Percentiles rank a stretch among this genome's conserved stretches.
phyloP scores from a whole-genome alignment of 2,113 vertebrate genomes.

The Elachura formosa region DNA sequence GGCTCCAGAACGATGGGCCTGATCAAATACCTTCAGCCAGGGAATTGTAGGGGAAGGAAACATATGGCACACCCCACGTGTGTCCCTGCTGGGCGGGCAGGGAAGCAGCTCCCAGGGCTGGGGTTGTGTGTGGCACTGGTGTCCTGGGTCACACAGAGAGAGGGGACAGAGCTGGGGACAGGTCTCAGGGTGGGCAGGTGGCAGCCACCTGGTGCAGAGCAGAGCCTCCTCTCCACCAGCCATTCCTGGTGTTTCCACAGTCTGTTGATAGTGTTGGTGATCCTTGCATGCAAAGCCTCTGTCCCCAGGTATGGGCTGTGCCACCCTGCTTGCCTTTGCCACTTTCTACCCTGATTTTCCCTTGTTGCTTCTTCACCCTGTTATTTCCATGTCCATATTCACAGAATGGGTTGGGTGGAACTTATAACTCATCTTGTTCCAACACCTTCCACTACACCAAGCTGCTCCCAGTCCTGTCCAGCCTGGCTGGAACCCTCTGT shows the following conservation, averaged over 20 bases:
- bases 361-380: not conserved
- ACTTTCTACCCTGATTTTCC: not conserved
- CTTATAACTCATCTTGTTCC: not conserved
- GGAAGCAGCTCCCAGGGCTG: not conserved
- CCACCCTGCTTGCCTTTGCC: not conserved
- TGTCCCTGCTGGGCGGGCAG: not conserved
- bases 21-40: slow-evolving; percentile 24
- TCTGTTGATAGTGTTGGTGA: not conserved
- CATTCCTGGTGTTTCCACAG: not conserved
- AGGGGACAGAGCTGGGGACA: not conserved
- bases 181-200: accelerated
- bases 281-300: not conserved
- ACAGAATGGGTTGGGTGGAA: not conserved
- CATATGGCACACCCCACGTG: not conserved
- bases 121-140: accelerated
- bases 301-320: not conserved
- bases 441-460: not conserved
- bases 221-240: not conserved
- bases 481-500: not conserved
- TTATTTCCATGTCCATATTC: not conserved
- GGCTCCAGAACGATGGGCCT: not conserved
- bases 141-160: not conserved
- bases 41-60: not conserved
- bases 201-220: not conserved
- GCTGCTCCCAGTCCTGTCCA: not conserved